A percentile compares a stretch with the other conserved stretches of the same genome.
Evolutionary conservation across 2,113 vertebrate species (phyloP).

Genomic region (Petaurus breviceps): DNA sequence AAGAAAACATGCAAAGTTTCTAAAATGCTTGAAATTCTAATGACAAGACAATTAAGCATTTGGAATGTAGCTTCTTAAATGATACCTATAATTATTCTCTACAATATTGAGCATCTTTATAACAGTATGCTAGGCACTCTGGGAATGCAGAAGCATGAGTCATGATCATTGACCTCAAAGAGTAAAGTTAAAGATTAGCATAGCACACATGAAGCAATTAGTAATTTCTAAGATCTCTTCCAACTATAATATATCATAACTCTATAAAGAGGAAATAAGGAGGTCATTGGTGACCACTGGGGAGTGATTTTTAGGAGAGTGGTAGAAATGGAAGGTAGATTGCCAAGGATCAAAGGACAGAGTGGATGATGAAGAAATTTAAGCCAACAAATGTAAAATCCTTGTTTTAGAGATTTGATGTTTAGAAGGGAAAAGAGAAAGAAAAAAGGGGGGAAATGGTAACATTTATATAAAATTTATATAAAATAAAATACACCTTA

Average conservation of each 20-base stretch:
- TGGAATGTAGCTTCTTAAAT: background rate
- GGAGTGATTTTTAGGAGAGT: background rate
- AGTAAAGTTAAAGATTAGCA: background rate
- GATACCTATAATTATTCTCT: background rate
- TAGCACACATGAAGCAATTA: background rate
- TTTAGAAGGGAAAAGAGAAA: background rate
- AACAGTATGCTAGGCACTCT: background rate
- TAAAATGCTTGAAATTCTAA: background rate
- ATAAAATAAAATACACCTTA: background rate
- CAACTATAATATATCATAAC: background rate
- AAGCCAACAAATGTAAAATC: background rate
- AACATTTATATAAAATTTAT: too few relatives aligned
- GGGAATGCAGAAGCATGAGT: background rate
- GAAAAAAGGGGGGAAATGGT: slow-evolving; percentile 2
- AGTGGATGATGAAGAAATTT: background rate
- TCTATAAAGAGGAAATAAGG: background rate
- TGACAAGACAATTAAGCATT: background rate
- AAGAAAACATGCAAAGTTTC: background rate
- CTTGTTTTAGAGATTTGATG: background rate
- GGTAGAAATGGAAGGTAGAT: background rate
- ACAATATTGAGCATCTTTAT: background rate
- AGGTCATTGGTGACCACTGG: background rate
- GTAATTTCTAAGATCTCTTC: background rate
- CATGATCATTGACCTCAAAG: background rate
- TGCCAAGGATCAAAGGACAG: background rate